Evolutionary conservation across 2,888 invertebrate species (phyloP).

Genomic region (Drosophila suboccidentalis): DNA sequence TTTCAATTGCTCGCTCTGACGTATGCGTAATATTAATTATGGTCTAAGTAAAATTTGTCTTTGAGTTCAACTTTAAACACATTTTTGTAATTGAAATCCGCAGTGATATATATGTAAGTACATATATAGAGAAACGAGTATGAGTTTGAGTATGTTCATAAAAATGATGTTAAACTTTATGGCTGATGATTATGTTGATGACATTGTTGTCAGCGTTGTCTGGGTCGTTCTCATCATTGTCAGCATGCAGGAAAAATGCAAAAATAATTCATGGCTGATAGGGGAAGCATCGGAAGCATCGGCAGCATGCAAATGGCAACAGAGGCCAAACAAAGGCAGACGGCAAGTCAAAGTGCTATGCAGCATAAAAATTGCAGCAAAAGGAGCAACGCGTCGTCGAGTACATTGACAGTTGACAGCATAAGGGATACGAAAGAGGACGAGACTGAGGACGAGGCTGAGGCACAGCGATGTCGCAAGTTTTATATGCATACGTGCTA

Average conservation of each 20-base stretch:
- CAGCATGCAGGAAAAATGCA: conserved; percentile 53
- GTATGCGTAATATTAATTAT: conserved; percentile 70
- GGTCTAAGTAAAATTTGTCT: conserved; percentile 17
- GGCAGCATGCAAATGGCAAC: conserved; percentile 37
- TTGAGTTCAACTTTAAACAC: conserved; percentile 39
- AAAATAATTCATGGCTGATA: conserved; percentile 70
- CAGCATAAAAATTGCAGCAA: conserved; percentile 76
- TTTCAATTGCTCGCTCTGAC: conserved; percentile 26
- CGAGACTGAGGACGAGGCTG: conserved; percentile 6
- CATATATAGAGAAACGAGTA: too few species aligned
- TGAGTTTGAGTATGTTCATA: conserved; percentile 7
- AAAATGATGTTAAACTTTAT: conserved; percentile 53
- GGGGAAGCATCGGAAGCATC: conserved; percentile 42
- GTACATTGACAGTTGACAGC: conserved; percentile 82
- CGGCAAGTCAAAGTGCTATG: conserved; percentile 75
- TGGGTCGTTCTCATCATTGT: conserved; percentile 53
- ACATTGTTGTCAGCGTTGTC: conserved; percentile 66
- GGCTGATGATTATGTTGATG: conserved; percentile 76
- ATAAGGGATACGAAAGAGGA: conserved; percentile 42
- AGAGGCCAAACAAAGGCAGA: conserved; percentile 71
- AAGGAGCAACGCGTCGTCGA: conserved; percentile 61
- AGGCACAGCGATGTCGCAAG: conserved; percentile 22
- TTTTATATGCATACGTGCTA: conserved; percentile 45
- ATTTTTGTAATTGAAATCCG: conserved; percentile 40
- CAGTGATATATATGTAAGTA: background rate